Evolutionary conservation across 2,797 vertebrate species (phyloP).

Genomic region (Mormyrops attenuatus): DNA sequence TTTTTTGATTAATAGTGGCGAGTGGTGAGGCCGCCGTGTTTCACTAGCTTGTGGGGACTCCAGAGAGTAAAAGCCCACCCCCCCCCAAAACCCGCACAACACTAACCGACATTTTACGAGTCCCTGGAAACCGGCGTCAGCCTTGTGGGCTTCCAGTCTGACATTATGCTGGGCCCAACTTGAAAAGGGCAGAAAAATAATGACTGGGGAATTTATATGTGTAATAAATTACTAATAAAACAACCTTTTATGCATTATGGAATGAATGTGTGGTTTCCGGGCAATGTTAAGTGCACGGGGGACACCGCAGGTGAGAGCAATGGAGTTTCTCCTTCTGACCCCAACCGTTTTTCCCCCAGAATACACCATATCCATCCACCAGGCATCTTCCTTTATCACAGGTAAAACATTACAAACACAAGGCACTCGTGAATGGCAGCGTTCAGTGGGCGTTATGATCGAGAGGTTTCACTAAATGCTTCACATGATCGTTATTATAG

Average conservation of each 20-base stretch:
- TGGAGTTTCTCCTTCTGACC: not conserved
- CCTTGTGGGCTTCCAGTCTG: conserved; percentile 9
- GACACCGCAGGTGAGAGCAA: not conserved
- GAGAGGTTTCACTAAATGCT: not conserved
- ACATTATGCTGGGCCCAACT: conserved; percentile 1
- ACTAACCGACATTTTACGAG: conserved; percentile 3
- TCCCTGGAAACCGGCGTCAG: conserved; percentile 2
- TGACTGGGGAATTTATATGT: not conserved
- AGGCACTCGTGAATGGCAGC: not conserved
- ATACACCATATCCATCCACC: not conserved
- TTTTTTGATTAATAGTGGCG: conserved; percentile 6
- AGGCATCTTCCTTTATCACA: not conserved
- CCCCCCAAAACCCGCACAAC: not conserved
- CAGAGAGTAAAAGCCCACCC: not conserved
- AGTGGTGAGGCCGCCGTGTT: not conserved
- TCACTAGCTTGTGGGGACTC: not conserved
- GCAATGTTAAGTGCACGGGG: not conserved
- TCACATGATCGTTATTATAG: not conserved
- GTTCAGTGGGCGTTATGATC: not conserved
- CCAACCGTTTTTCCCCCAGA: not conserved
- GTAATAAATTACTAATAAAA: conserved; percentile 13
- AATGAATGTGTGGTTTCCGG: not conserved
- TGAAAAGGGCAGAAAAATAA: conserved; percentile 5
- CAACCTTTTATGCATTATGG: not conserved
- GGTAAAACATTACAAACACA: not conserved